phyloP scores from a whole-genome alignment of 1,140 invertebrate species.

The Temnothorax nylanderi region DNA sequence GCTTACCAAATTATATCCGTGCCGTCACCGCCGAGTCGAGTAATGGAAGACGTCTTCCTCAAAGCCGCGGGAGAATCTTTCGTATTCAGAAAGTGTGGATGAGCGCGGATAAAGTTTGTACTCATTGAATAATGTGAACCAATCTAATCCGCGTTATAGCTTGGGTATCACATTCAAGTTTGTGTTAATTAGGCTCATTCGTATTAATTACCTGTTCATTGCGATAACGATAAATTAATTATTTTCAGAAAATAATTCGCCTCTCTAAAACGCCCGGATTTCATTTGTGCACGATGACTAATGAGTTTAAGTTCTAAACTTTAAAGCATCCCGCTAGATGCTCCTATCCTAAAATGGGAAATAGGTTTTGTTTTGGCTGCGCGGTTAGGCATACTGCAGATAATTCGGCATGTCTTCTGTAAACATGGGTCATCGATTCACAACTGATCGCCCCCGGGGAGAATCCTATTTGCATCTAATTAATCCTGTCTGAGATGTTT shows the following conservation, averaged over 20 bases:
- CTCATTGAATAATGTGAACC: neutral
- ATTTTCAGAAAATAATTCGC: neutral
- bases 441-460: neutral
- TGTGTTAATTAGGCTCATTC: neutral
- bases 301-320: neutral
- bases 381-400: neutral
- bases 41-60: neutral
- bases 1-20: conserved; percentile 45
- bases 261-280: neutral
- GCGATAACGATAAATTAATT: neutral
- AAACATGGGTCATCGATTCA: conserved; percentile 36
- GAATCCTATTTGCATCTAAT: conserved; percentile 45
- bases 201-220: neutral
- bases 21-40: neutral
- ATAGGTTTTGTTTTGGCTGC: neutral
- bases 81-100: neutral
- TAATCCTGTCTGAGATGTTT: conserved; percentile 33
- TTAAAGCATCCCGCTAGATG: neutral
- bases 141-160: neutral
- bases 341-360: too few species aligned
- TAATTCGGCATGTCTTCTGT: neutral
- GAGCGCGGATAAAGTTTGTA: neutral
- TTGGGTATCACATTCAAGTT: neutral
- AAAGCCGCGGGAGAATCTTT: neutral
- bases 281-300: neutral